Evolutionary conservation across 2,113 vertebrate genomes (phyloP).

Genomic region (Phaethon lepturus): DNA sequence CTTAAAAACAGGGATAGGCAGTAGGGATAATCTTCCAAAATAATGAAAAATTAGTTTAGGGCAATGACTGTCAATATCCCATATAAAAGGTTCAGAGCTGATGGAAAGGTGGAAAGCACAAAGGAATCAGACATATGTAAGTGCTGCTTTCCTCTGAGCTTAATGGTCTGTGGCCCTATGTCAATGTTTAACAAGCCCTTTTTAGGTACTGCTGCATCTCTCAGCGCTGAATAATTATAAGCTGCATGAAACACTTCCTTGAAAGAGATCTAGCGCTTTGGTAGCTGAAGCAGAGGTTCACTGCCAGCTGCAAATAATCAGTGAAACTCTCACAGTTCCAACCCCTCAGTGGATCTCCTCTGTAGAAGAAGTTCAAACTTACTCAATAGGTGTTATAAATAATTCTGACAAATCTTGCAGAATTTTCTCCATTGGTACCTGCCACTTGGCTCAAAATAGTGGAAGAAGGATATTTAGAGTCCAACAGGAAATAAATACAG

Average conservation of each 20-base stretch:
- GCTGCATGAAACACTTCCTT: not conserved
- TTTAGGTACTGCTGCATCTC: not conserved
- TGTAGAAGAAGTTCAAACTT: not conserved
- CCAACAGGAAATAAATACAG: slow-evolving; percentile 44
- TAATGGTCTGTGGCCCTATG: not conserved
- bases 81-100: not conserved
- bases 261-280: not conserved
- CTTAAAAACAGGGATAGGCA: not conserved
- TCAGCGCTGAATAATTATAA: not conserved
- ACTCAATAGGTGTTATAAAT: slow-evolving; percentile 16
- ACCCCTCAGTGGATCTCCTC: not conserved
- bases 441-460: slow-evolving; percentile 40
- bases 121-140: not conserved
- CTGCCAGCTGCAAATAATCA: not conserved
- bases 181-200: not conserved
- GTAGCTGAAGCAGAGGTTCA: not conserved
- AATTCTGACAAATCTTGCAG: slow-evolving; percentile 16
- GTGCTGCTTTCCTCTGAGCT: not conserved
- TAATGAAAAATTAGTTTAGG: not conserved
- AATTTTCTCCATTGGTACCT: slow-evolving; percentile 25
- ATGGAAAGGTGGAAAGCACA: not conserved
- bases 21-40: not conserved
- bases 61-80: not conserved
- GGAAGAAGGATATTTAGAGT: slow-evolving; percentile 52
- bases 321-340: not conserved